A percentile compares a stretch with the other conserved stretches of the same genome.
phyloP scores from a whole-genome alignment of 2,113 vertebrate genomes.

The Mustela nigripes region DNA sequence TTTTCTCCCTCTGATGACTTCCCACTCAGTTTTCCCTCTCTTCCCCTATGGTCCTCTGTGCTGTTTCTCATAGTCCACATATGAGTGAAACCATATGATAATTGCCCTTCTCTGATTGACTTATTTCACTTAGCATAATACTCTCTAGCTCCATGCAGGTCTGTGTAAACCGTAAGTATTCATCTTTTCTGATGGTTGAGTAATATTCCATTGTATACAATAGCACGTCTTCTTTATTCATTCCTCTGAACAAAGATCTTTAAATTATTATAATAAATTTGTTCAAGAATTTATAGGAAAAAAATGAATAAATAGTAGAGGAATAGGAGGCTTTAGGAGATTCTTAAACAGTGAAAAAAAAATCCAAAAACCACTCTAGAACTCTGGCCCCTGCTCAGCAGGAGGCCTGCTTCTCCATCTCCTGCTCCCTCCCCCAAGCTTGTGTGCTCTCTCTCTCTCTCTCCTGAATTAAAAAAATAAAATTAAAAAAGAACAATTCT shows the following conservation, averaged over 20 bases:
- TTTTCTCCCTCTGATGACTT: not conserved
- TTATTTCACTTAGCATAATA: not conserved
- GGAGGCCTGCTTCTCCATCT: not conserved
- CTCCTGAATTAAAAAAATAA: not conserved
- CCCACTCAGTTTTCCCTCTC: not conserved
- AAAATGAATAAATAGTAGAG: not conserved
- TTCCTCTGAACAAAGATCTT: not conserved
- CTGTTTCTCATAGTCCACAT: not conserved
- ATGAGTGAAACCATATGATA: not conserved
- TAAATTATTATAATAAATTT: conserved; percentile 14
- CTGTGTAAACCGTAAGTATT: not conserved
- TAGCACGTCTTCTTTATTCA: not conserved
- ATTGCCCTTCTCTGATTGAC: not conserved
- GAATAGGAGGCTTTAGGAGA: not conserved
- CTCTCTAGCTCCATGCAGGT: not conserved
- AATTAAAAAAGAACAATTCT: not conserved
- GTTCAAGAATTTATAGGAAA: not conserved
- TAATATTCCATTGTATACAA: not conserved
- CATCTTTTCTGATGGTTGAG: not conserved
- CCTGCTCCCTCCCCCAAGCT: not conserved
- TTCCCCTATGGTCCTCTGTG: not conserved
- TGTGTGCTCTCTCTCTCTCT: too few relatives aligned
- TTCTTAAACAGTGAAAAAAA: not conserved
- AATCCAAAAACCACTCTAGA: conserved; percentile 20
- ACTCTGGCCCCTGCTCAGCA: not conserved